These are phyloP conservation scores for Aspidiotus rigidus DNA, from an alignment of 2,888 invertebrate genomes.

Conservation along the genomic window DNA sequence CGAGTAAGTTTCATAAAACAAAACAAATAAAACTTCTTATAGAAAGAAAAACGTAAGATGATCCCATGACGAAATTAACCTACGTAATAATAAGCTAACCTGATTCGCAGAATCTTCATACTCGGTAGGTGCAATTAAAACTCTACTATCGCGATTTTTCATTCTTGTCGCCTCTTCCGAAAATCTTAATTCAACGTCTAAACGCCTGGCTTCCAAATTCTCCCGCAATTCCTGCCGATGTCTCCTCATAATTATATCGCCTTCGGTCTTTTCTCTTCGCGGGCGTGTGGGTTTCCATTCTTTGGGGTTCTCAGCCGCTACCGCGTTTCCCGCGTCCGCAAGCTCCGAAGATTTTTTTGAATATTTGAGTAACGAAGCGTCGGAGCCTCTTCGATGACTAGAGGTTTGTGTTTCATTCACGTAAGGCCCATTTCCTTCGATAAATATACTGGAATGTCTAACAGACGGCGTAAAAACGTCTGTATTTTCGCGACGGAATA, in stretches of 20 bases:
- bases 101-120: conserved; percentile 22
- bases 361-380: conserved; percentile 36
- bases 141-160: conserved; percentile 26
- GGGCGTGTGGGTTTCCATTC: conserved; percentile 52
- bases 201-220: conserved; percentile 46
- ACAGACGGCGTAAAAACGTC: conserved; percentile 64
- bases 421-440: conserved; percentile 45
- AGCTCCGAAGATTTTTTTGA: conserved; percentile 46
- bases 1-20: no score
- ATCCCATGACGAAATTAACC: conserved; percentile 11
- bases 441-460: conserved; percentile 63
- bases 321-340: conserved; percentile 49
- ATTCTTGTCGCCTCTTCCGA: conserved; percentile 42
- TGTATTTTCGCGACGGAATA: conserved; percentile 70
- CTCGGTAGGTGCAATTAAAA: conserved; percentile 14
- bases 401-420: conserved; percentile 43
- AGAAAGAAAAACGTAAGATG: conserved; percentile 24
- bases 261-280: conserved; percentile 80
- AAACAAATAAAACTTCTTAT: background rate
- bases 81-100: conserved; percentile 23
- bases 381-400: conserved; percentile 39
- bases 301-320: conserved; percentile 42
- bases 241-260: conserved; percentile 57
- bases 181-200: conserved; percentile 46
- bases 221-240: conserved; percentile 48